These are phyloP conservation scores for Chiloscyllium plagiosum DNA, from an alignment of 2,113 vertebrate species.

Conservation along the genomic window DNA sequence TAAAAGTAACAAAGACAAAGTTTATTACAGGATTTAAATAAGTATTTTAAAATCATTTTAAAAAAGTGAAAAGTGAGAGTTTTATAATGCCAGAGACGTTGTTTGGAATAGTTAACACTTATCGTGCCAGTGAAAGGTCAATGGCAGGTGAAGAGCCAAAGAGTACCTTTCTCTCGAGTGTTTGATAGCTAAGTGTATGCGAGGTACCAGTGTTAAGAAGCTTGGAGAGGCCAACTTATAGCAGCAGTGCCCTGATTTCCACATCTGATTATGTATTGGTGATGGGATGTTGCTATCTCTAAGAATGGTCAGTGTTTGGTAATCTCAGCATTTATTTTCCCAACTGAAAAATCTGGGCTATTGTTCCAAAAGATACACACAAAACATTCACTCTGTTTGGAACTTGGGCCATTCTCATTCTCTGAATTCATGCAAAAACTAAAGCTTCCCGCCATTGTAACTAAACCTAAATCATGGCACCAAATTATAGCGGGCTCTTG, in stretches of 20 bases:
- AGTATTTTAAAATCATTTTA: neutral
- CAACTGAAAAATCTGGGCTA: neutral
- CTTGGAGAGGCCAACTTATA: neutral
- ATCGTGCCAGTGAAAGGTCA: neutral
- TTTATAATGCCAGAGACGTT: neutral
- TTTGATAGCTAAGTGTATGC: neutral
- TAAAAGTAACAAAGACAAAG: neutral
- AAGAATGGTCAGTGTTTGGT: neutral
- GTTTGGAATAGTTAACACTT: neutral
- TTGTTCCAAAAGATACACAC: neutral
- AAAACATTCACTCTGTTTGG: neutral
- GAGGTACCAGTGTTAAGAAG: neutral
- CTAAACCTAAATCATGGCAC: neutral
- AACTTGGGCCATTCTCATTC: neutral
- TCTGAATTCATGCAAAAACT: neutral
- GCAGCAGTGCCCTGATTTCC: neutral
- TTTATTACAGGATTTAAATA: no score
- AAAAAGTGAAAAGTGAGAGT: neutral
- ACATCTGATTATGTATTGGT: neutral
- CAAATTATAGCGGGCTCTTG: neutral
- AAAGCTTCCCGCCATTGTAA: neutral
- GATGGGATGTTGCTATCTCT: neutral
- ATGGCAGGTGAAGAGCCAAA: neutral
- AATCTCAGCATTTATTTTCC: neutral
- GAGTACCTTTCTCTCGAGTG: neutral